phyloP scores from a whole-genome alignment of 2,797 vertebrate species.

The Botia almorhae region DNA sequence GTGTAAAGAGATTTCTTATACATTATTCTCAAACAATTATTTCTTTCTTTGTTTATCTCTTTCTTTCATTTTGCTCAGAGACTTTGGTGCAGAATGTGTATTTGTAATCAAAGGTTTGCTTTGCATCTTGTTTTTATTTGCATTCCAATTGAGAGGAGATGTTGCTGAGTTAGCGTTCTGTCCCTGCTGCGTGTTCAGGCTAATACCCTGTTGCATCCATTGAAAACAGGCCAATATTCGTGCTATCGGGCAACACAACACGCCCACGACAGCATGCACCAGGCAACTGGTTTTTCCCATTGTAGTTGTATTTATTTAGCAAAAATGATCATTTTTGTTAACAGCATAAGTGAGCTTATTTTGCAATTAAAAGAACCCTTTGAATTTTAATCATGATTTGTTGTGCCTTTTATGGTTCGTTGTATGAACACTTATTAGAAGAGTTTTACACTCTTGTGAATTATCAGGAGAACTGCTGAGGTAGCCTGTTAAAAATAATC shows the following conservation, averaged over 20 bases:
- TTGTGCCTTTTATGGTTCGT: constrained; percentile 53
- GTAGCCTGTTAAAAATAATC: neutral
- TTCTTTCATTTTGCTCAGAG: constrained; percentile 70
- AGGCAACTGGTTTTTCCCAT: constrained; percentile 67
- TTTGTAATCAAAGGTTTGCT: constrained; percentile 76
- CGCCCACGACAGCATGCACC: constrained; percentile 68
- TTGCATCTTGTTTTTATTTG: constrained; percentile 80
- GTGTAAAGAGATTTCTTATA: neutral
- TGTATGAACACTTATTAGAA: constrained; percentile 58
- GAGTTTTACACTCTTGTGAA: constrained; percentile 49
- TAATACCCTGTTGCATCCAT: constrained; percentile 68
- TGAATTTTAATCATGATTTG: constrained; percentile 59
- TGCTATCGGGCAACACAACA: constrained; percentile 78
- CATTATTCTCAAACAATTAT: constrained; percentile 37
- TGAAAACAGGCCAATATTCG: constrained; percentile 84
- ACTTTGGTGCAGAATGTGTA: constrained; percentile 71
- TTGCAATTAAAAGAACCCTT: constrained; percentile 70
- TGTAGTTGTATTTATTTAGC: constrained; percentile 73
- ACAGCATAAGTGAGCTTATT: constrained; percentile 72
- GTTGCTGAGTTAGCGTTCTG: constrained; percentile 78
- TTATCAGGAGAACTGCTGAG: constrained; percentile 25
- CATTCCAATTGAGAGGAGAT: constrained; percentile 75
- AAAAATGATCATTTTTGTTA: constrained; percentile 73
- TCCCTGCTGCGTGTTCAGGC: constrained; percentile 70
- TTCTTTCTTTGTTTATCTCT: constrained; percentile 57